phyloP scores from a whole-genome alignment of 1,140 invertebrate genomes.

The Bacillus rossius region DNA sequence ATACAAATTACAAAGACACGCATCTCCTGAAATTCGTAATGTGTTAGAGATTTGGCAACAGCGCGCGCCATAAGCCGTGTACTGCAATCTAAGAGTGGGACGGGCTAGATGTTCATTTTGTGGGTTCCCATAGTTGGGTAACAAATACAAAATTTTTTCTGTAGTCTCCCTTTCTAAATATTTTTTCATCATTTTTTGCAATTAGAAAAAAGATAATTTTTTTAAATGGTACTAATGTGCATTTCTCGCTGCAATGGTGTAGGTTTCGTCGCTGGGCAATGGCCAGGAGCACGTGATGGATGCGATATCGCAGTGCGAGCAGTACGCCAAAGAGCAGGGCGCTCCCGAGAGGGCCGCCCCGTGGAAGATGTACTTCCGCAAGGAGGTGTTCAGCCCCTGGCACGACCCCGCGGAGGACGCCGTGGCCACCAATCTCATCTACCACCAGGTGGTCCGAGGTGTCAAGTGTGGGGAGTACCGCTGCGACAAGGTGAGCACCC shows the following conservation, averaged over 20 bases:
- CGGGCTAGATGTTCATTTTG: no score
- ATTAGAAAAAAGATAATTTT: no score
- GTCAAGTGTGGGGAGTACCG: conserved; percentile 87
- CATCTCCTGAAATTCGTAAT: no score
- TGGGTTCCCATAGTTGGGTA: no score
- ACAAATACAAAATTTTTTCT: no score
- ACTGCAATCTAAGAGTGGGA: no score
- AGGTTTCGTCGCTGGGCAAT: conserved; percentile 62
- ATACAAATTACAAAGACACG: no score
- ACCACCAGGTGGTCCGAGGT: conserved; percentile 71
- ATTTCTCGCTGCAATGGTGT: conserved; percentile 1
- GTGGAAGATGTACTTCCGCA: conserved; percentile 73
- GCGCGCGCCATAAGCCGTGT: no score
- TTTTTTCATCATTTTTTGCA: no score
- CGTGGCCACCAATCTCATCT: conserved; percentile 81
- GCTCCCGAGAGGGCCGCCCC: conserved; percentile 65
- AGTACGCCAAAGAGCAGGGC: conserved; percentile 88
- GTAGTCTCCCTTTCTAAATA: no score
- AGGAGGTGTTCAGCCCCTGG: conserved; percentile 94
- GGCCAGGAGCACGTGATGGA: conserved; percentile 88
- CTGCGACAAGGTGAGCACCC: conserved; percentile 56
- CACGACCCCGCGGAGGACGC: conserved; percentile 74
- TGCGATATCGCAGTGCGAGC: conserved; percentile 93
- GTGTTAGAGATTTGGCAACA: no score
- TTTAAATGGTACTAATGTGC: no score